Conservation (phyloP, 2,113 vertebrate species). For the Pelecanus crispus region DNA sequence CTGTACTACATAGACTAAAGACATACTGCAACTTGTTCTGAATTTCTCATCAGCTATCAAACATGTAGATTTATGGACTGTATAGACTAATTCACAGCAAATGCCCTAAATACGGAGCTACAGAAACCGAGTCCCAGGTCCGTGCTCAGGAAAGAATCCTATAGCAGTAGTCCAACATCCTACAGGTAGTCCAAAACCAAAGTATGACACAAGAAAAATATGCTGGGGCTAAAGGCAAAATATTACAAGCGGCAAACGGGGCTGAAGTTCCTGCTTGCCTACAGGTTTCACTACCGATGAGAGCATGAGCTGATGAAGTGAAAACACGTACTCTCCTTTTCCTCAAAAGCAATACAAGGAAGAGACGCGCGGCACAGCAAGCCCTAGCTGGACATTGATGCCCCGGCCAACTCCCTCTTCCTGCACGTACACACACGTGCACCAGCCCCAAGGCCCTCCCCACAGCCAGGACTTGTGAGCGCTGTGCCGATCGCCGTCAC, state of each 20-base stretch:
- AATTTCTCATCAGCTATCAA: background rate
- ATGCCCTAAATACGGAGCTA: background rate
- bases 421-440: no score
- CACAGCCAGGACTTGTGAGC: no score
- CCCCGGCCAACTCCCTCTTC: background rate
- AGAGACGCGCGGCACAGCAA: background rate
- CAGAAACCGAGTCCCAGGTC: background rate
- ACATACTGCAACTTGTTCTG: background rate
- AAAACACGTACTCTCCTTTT: background rate
- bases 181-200: background rate
- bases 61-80: background rate
- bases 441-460: background rate
- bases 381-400: background rate
- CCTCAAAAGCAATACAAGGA: background rate
- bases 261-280: background rate
- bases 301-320: background rate
- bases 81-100: background rate
- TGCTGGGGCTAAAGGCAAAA: background rate
- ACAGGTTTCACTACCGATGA: background rate
- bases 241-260: background rate
- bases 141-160: background rate
- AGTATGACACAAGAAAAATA: background rate
- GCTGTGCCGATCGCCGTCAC: rapidly evolving
- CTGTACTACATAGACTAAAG: background rate
- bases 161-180: background rate